Percentiles rank a stretch among this genome's conserved stretches.
Evolutionary conservation across 92 coral and sea anemone species (phyloP).

Genomic region (Heteractis magnifica): DNA sequence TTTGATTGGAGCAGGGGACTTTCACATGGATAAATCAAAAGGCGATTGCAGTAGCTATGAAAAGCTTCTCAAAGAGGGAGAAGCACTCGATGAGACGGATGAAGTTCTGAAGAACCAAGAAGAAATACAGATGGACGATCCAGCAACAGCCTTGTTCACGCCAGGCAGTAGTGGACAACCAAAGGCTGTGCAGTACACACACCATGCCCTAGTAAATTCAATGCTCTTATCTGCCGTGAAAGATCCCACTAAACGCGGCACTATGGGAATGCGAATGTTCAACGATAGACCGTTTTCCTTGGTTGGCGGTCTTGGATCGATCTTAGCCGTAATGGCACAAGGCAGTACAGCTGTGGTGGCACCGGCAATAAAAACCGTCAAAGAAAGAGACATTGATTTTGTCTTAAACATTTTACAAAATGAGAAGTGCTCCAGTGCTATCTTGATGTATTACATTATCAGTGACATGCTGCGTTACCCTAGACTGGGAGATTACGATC

Average conservation of each 20-base stretch:
- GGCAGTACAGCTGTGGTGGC: neutral
- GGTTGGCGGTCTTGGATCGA: neutral
- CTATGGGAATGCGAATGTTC: neutral
- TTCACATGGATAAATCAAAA: neutral
- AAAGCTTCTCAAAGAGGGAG: neutral
- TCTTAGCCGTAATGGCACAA: neutral
- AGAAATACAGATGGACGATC: neutral
- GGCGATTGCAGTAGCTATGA: neutral
- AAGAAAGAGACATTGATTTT: neutral
- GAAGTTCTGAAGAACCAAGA: neutral
- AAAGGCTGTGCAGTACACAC: conserved; percentile 19
- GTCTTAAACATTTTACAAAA: neutral
- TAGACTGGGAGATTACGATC: neutral
- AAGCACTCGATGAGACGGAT: neutral
- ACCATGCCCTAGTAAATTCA: neutral
- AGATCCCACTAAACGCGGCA: too few species aligned
- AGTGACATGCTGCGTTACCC: neutral
- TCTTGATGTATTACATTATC: neutral
- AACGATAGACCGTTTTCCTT: neutral
- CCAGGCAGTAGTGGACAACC: conserved; percentile 12
- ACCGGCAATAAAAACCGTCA: neutral
- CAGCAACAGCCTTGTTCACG: neutral
- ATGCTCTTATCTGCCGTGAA: neutral
- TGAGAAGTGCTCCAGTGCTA: neutral
- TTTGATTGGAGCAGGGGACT: neutral